Evolutionary conservation across 2,797 vertebrate genomes (phyloP), one percentile per base, ranked within the genome.

Genomic region (Silurus lanzhouensis): DNA sequence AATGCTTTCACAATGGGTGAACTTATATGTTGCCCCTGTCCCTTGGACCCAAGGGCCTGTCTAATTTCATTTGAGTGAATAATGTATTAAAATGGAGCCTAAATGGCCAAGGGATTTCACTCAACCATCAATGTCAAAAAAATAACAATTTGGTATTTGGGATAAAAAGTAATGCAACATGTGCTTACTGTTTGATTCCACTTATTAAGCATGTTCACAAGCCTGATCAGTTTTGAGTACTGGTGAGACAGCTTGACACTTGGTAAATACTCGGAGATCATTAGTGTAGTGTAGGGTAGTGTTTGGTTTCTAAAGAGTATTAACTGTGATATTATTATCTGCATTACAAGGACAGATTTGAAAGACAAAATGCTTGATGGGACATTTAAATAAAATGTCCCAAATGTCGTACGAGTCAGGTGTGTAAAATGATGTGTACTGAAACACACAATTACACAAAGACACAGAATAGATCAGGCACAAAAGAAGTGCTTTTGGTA

Each of bases 41-140:
- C 20, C 58, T 79, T 44, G 58, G 31, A 38, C 31, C 57, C 58
- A 7, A n/a, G 2, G 31, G 58, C 20, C 20, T 6, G 3, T 61
- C 38, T 48, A 44, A 61, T 58, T 38, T 60, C 17, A 60, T 27
- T 22, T n/a, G 1, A 60, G 9, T 76, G 27, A 77, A 58, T 20
- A 38, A 61, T 58, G 5, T 38, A 78, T 44, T 61, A 17, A 17
- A 78, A 63, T 2, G 27, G 6, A 13, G 5, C 31, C 1, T 58
- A 76, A 78, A 22, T 19, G 3, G 57, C 10, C 57, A 22, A 7
- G 10, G 2, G 31, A 79, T 61, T 79, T 46, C 17, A 60, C 17
- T 78, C 9, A 2, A 1, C 31, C 38, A 38, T 60, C 27, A 27
- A 91, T 92, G 93, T 93, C 0, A 52, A 52, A 52, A 38, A 38